These are phyloP conservation scores for Mythimna pallens DNA, from an alignment of 2,888 invertebrate genomes.

Conservation along the genomic window DNA sequence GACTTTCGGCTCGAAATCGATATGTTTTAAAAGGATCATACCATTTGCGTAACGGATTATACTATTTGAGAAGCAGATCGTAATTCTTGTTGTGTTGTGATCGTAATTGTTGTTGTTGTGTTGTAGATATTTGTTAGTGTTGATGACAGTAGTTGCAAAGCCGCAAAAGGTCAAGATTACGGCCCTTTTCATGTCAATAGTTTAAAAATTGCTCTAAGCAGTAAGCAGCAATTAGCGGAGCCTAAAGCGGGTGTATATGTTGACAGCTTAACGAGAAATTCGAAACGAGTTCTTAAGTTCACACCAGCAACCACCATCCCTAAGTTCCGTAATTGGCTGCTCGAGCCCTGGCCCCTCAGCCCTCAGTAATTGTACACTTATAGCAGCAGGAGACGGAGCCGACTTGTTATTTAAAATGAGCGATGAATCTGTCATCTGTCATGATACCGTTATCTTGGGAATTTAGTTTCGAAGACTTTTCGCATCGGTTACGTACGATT, in stretches of 20 bases:
- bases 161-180: neutral
- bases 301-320: slow-evolving; percentile 54
- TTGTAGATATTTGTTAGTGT: slow-evolving; percentile 3
- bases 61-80: slow-evolving; percentile 13
- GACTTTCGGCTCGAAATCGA: slow-evolving; percentile 37
- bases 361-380: slow-evolving; percentile 67
- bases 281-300: slow-evolving; percentile 55
- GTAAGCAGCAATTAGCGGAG: slow-evolving; percentile 33
- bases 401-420: slow-evolving; percentile 62
- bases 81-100: too few relatives aligned
- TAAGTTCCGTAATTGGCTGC: slow-evolving; percentile 70
- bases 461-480: slow-evolving; percentile 45
- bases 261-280: slow-evolving; percentile 58
- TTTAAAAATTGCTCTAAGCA: slow-evolving; percentile 19
- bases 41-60: slow-evolving; percentile 29
- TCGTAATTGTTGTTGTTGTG: too few relatives aligned
- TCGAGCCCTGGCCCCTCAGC: slow-evolving; percentile 61
- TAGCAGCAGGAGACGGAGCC: slow-evolving; percentile 54
- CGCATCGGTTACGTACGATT: slow-evolving; percentile 49
- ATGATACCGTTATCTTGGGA: slow-evolving; percentile 52
- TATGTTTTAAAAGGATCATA: slow-evolving; percentile 51
- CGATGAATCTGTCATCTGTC: slow-evolving; percentile 58
- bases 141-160: neutral
- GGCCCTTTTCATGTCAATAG: neutral
- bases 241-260: slow-evolving; percentile 33